Base-by-base conservation (phyloP, 1,140 invertebrate genomes). In the Cecropterus lyciades region DNA sequence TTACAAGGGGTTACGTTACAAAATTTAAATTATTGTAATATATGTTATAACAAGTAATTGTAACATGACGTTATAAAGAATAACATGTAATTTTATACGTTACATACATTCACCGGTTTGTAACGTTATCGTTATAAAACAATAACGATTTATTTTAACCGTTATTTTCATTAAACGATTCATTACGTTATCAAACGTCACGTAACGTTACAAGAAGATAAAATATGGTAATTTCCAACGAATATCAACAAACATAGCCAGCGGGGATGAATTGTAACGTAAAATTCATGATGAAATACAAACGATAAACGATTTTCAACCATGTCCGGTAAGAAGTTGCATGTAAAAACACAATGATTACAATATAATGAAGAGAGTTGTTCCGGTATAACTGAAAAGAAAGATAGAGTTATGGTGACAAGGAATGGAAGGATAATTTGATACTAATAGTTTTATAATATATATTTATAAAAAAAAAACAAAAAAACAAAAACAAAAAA, bases 311-410 rank as follows among this genome's bases (percentile, higher is more conserved):
- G 43, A 66, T 60, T 60, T 70, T 68, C 69, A 73, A 73, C 69
- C 77, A 68, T 75, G 68, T 85, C 84, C 82, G 15, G 56, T 80
- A 69, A 79, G 69, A 80, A 82, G 85, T 82, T 65, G 85, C 85
- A 82, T 87, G 85, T 84, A 87, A 86, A 73, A 76, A 85, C 73
- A 80, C 69, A 77, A 67, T 74, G 71, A 75, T 76, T 60, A 73
- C 70, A 75, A 53, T 74, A 83, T 53, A 72, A 85, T 83, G 83
- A 73, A 62, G 49, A 53, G 16, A 55, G 51, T n/a, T 45, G 59
- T 27, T 67, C 59, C 60, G 73, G n/a, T n/a, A 17, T 49, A 79
- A 79, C 80, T 85, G 82, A 72, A 85, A 84, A 72, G 51, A 77
- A 64, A 78, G 27, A 60, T 57, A 56, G 53, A 74, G 52, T 75